phyloP scores from a whole-genome alignment of 1,140 invertebrate genomes.

The Papilio glaucus region DNA sequence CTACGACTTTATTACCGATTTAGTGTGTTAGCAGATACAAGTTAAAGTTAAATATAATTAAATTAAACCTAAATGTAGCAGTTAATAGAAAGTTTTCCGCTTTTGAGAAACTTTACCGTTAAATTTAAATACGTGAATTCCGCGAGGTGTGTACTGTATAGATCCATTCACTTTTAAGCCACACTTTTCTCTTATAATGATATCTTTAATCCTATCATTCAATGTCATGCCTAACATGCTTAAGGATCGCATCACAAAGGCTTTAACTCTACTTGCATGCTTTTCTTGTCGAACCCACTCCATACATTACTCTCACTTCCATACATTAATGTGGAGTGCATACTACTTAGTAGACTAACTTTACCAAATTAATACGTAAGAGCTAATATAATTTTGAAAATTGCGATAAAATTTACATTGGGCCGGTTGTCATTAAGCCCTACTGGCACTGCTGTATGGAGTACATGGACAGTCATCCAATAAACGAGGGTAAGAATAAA shows the following conservation, averaged over 20 bases:
- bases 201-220: no score
- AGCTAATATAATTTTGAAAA: background rate
- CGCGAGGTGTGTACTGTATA: background rate
- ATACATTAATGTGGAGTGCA: background rate
- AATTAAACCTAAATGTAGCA: constrained; percentile 4
- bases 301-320: no score
- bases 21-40: background rate
- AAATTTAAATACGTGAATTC: background rate
- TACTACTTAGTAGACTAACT: background rate
- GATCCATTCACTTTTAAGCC: no score
- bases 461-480: constrained; percentile 59
- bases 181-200: no score
- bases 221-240: no score
- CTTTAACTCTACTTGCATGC: no score
- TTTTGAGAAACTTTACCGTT: constrained; percentile 5
- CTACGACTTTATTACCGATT: background rate
- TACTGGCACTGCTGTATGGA: constrained; percentile 56
- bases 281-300: no score
- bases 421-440: constrained; percentile 69
- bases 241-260: no score
- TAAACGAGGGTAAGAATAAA: constrained; percentile 63
- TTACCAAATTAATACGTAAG: background rate
- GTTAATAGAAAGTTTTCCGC: background rate
- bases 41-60: background rate
- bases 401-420: constrained; percentile 46